phyloP scores from a whole-genome alignment of 2,797 vertebrate genomes.

The Eremophila alpestris region DNA sequence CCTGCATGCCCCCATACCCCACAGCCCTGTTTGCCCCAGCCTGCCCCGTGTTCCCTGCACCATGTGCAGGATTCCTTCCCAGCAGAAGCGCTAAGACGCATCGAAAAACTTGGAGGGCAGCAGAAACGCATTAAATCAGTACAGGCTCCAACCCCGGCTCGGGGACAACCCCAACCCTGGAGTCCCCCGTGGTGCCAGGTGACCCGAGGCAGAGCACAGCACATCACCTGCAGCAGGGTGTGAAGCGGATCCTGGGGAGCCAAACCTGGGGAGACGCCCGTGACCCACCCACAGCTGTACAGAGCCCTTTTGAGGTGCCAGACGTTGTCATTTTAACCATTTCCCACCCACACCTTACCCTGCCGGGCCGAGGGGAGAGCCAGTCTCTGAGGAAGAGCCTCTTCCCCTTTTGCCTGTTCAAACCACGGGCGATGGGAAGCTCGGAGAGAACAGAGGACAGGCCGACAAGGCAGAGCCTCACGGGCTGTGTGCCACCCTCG shows the following conservation, averaged over 20 bases:
- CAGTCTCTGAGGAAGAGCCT: neutral
- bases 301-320: neutral
- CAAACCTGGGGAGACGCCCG: neutral
- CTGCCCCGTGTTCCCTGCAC: rapidly evolving
- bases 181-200: rapidly evolving
- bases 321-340: neutral
- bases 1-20: neutral
- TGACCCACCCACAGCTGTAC: neutral
- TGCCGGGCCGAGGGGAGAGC: rapidly evolving
- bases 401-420: neutral
- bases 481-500: rapidly evolving
- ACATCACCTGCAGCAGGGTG: rapidly evolving
- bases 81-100: neutral
- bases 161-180: rapidly evolving
- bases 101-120: neutral
- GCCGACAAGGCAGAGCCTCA: neutral
- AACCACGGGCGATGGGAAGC: rapidly evolving
- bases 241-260: neutral
- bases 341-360: neutral
- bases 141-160: neutral
- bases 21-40: neutral
- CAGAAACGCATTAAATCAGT: neutral
- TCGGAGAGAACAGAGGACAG: neutral
- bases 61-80: rapidly evolving
- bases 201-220: neutral